phyloP scores from a whole-genome alignment of 2,113 vertebrate genomes.

The Planiliza haematocheilus region DNA sequence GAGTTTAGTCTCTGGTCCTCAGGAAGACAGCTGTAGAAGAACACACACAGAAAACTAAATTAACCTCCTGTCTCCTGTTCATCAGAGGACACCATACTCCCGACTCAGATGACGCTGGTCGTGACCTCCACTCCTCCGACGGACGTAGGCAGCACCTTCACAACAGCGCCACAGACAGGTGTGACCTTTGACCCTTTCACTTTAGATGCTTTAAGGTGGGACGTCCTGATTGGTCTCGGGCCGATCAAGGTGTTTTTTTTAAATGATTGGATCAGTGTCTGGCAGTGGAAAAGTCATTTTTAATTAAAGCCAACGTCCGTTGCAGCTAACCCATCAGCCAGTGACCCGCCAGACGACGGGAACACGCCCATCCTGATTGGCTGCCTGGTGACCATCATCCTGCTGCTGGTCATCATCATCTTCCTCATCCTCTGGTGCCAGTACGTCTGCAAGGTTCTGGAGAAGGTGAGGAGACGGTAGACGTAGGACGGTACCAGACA shows the following conservation, averaged over 20 bases:
- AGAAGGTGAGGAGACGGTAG: constrained; percentile 88
- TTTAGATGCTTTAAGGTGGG: too few relatives aligned
- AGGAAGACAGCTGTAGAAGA: too few relatives aligned
- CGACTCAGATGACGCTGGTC: constrained; percentile 58
- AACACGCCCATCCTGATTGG: constrained; percentile 89
- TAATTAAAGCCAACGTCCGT: too few relatives aligned
- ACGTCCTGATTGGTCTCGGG: too few relatives aligned
- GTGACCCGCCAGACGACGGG: constrained; percentile 76
- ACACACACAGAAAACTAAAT: background rate
- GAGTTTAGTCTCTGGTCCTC: too few relatives aligned
- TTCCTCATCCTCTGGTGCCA: constrained; percentile 93
- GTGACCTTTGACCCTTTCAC: constrained; percentile 10
- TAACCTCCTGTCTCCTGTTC: background rate
- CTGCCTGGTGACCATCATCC: constrained; percentile 93
- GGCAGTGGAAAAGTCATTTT: too few relatives aligned
- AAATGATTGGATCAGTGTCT: too few relatives aligned
- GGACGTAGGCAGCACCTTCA: constrained; percentile 7
- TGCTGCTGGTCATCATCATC: constrained; percentile 90
- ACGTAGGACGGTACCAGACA: too few relatives aligned
- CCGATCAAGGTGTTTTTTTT: too few relatives aligned
- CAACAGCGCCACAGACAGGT: constrained; percentile 59
- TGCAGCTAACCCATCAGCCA: constrained; percentile 76
- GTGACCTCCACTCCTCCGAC: constrained; percentile 63
- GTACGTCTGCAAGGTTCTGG: constrained; percentile 90
- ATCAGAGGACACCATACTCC: constrained; percentile 80